phyloP scores from a whole-genome alignment of 2,113 vertebrate species.

The Pantherophis guttatus region DNA sequence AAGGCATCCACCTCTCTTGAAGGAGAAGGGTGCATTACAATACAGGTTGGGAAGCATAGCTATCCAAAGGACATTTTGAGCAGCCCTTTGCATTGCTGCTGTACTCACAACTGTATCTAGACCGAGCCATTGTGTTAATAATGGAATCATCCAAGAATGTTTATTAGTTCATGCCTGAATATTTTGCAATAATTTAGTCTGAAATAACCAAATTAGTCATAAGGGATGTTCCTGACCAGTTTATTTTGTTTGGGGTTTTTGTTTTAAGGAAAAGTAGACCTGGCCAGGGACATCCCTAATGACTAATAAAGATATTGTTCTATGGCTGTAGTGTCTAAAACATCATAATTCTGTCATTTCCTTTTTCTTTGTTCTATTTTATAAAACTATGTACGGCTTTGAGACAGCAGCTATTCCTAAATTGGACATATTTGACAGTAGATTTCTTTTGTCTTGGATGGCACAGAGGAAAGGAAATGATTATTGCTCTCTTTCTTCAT shows the following conservation, averaged over 20 bases:
- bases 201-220: not conserved
- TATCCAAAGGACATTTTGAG: not conserved
- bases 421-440: not conserved
- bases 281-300: not conserved
- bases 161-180: not conserved
- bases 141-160: not conserved
- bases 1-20: not conserved
- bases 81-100: not conserved
- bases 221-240: not conserved
- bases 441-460: constrained; percentile 8
- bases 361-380: constrained; percentile 14
- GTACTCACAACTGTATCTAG: not conserved
- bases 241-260: not conserved
- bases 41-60: not conserved
- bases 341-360: constrained; percentile 2
- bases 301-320: constrained; percentile 6
- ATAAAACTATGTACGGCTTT: not conserved
- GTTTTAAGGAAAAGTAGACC: constrained; percentile 26
- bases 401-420: not conserved
- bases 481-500: constrained; percentile 7
- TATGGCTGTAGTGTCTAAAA: not conserved
- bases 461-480: constrained; percentile 12
- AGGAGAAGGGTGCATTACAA: not conserved
- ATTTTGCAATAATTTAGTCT: not conserved
- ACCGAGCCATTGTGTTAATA: not conserved